These are phyloP conservation scores for Nycticryphes semicollaris DNA, from an alignment of 2,113 vertebrate species.

Conservation along the genomic window DNA sequence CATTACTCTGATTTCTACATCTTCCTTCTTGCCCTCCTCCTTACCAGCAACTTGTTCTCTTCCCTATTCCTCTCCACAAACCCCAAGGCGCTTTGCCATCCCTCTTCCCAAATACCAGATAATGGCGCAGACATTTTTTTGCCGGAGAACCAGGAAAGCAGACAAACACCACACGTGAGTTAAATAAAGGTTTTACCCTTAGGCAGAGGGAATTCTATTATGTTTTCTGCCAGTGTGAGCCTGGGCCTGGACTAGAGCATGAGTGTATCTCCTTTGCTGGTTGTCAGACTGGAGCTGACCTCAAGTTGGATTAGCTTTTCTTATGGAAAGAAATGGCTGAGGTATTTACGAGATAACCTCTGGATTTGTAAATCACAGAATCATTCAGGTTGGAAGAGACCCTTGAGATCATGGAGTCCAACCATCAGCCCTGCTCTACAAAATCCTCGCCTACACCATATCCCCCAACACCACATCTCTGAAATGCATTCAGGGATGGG, in stretches of 20 bases:
- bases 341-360: not conserved
- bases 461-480: no score
- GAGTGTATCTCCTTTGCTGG: accelerated
- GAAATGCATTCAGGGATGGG: no score
- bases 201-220: not conserved
- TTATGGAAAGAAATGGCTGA: not conserved
- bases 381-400: no score
- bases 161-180: not conserved
- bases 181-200: not conserved
- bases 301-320: not conserved
- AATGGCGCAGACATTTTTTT: not conserved
- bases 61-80: not conserved
- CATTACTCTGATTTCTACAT: not conserved
- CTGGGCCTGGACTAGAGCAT: not conserved
- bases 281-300: not conserved
- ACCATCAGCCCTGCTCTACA: no score
- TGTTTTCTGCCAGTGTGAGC: accelerated
- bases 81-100: no score
- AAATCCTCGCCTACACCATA: no score
- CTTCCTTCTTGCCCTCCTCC: not conserved
- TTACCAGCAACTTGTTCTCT: not conserved
- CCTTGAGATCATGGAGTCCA: no score
- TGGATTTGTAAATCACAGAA: not conserved
- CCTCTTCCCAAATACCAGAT: not conserved
- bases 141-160: not conserved